Base-by-base conservation (phyloP, 2,113 vertebrate species). In the Sclerurus mexicanus region DNA sequence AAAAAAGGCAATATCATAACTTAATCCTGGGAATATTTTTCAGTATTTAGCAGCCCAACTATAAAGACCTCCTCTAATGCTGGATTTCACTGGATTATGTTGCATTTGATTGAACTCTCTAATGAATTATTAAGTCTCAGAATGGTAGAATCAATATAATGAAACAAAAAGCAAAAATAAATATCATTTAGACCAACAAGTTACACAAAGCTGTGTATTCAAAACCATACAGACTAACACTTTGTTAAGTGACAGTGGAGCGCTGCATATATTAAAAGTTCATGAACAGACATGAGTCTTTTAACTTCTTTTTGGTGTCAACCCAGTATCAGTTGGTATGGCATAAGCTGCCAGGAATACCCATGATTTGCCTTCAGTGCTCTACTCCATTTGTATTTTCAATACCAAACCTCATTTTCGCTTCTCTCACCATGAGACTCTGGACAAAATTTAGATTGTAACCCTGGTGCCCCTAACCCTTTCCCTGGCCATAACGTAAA, bases 141-240 rank as follows among this genome's bases (percentile, higher is more conserved):
- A 90, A 68, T 9, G 7, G 31, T 30, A 68, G 6, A 17, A 85
- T 55, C 37, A 68, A 44, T 49, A 63, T 18, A 66, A 62, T 37
- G 15, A 80, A 83, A 88, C 24, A 82, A 90, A 78, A 66, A 46
- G 50, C 42, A 91, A 22, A 80, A 77, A 35, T 46, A 73, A 76
- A 0, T 40, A 80, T 33, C 0, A 0, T 35, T 63, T 47, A 55
- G 40, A 73, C 35, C 31, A 83, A 31, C 17, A 67, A 80, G 22
- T 80, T 75, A 53, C 23, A 68, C 14, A 68, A 71, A 71, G 46
- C 31, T 75, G 22, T 14, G 28, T 47, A 62, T 72, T 75, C 39
- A 75, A 72, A 90, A 63, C 18, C 35, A 67, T 12, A 49, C 39
- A 82, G 35, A 67, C 10, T 21, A 55, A 63, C 39, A 28, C 21